Conservation (phyloP, 92 coral and sea anemone species). For the Porites lobata region DNA sequence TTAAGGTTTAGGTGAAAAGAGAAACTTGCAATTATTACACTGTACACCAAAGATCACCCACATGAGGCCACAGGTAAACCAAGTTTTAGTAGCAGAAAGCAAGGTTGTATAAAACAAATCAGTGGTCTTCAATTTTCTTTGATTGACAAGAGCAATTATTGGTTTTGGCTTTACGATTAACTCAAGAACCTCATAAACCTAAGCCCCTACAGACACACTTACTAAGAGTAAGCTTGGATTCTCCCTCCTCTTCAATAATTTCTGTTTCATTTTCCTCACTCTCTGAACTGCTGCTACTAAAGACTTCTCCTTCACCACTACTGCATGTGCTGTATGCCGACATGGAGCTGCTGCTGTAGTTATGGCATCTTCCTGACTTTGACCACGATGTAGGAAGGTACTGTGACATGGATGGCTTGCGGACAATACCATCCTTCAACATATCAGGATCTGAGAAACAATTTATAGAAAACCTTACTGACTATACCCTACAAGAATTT, state of each 20-base stretch:
- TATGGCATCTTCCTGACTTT: neutral
- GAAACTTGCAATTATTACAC: too few species aligned
- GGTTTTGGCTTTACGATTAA: neutral
- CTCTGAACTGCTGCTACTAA: slow-evolving; percentile 37
- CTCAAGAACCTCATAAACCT: too few species aligned
- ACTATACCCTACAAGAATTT: neutral
- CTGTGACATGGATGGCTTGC: slow-evolving; percentile 49
- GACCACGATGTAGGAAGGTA: slow-evolving; percentile 27
- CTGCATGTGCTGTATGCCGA: slow-evolving; percentile 78
- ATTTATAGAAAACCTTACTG: neutral
- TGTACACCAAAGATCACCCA: too few species aligned
- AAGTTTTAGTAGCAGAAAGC: too few species aligned
- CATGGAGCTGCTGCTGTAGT: slow-evolving; percentile 57
- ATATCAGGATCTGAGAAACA: slow-evolving; percentile 44
- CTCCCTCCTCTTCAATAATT: slow-evolving; percentile 59
- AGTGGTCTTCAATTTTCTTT: too few species aligned
- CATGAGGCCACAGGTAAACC: too few species aligned
- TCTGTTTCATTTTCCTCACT: slow-evolving; percentile 44
- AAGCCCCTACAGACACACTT: slow-evolving; percentile 20
- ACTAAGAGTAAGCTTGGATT: slow-evolving; percentile 78
- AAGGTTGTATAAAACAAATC: too few species aligned
- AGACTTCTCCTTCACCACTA: slow-evolving; percentile 72
- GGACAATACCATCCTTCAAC: slow-evolving; percentile 13
- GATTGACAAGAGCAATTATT: neutral
- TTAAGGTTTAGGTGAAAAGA: too few species aligned